These are phyloP conservation scores for Colistium nudipinnis DNA, from an alignment of 2,113 vertebrate species.

Conservation along the genomic window DNA sequence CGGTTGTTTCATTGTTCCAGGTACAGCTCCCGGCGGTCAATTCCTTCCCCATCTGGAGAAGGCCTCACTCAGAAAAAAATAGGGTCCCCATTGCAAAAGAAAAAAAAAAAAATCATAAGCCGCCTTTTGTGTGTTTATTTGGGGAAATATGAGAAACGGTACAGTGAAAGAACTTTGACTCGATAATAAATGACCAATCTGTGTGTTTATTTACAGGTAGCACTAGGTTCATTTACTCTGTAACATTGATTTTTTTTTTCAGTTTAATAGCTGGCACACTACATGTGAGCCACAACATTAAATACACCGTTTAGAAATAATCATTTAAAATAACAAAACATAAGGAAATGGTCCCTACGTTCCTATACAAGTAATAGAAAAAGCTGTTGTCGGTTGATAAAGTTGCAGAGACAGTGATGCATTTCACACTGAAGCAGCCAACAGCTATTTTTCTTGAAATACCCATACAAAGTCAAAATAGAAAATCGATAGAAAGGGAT, in stretches of 20 bases:
- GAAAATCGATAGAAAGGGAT: constrained; percentile 20
- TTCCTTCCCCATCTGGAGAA: constrained; percentile 12
- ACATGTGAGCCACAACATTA: background rate
- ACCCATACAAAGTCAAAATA: constrained; percentile 5
- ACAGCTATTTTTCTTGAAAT: background rate
- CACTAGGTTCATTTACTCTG: background rate
- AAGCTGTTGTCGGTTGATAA: background rate
- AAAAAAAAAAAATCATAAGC: constrained; percentile 44
- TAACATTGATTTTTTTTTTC: too few relatives aligned
- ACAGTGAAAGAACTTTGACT: constrained; percentile 5
- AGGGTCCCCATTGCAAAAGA: constrained; percentile 1
- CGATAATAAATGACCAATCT: background rate
- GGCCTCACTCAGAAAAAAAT: too few relatives aligned
- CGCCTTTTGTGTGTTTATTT: constrained; percentile 5
- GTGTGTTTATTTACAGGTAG: constrained; percentile 1
- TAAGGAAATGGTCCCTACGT: background rate
- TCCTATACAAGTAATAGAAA: background rate
- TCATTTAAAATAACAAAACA: background rate
- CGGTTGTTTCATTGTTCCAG: constrained; percentile 28
- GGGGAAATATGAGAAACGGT: too few relatives aligned
- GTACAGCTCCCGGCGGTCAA: constrained; percentile 29
- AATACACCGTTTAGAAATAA: background rate
- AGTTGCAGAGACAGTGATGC: background rate
- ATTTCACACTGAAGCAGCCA: background rate
- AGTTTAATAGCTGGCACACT: too few relatives aligned